Evolutionary conservation across 2,888 invertebrate genomes (phyloP).

Genomic region (Endomychus coccineus): DNA sequence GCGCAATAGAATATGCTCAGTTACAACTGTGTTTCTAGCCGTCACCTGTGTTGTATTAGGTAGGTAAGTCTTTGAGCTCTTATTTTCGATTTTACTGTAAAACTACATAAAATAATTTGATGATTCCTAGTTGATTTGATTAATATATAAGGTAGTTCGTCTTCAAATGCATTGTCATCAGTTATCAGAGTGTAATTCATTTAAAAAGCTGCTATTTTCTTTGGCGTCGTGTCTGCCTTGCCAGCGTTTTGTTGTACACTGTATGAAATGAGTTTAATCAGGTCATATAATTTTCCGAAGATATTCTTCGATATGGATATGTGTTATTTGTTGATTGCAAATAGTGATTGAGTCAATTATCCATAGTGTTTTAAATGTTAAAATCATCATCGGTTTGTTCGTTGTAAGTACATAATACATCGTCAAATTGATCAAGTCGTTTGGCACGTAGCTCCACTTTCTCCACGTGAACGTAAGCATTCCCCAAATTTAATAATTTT

Average conservation of each 20-base stretch:
- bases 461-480: too few relatives aligned
- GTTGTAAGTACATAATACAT: too few relatives aligned
- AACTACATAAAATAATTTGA: conserved; percentile 32
- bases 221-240: conserved; percentile 38
- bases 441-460: too few relatives aligned
- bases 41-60: conserved; percentile 52
- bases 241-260: conserved; percentile 19
- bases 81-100: conserved; percentile 34
- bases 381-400: too few relatives aligned
- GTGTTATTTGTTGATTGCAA: not conserved
- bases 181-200: conserved; percentile 35
- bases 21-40: conserved; percentile 46
- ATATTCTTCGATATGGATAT: not conserved
- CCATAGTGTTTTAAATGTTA: too few relatives aligned
- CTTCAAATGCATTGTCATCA: conserved; percentile 32
- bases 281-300: conserved; percentile 25
- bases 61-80: conserved; percentile 42
- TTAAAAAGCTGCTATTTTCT: conserved; percentile 34
- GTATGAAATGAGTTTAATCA: conserved; percentile 23
- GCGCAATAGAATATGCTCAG: conserved; percentile 41
- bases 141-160: conserved; percentile 6
- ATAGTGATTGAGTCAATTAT: too few relatives aligned
- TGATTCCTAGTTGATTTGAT: conserved; percentile 23
- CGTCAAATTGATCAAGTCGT: too few relatives aligned
- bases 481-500: too few relatives aligned